A percentile compares a stretch with the other conserved stretches of the same genome.
These are phyloP conservation scores for Paedocypris sp. DNA, from an alignment of 2,113 vertebrate species.

Conservation along the genomic window DNA sequence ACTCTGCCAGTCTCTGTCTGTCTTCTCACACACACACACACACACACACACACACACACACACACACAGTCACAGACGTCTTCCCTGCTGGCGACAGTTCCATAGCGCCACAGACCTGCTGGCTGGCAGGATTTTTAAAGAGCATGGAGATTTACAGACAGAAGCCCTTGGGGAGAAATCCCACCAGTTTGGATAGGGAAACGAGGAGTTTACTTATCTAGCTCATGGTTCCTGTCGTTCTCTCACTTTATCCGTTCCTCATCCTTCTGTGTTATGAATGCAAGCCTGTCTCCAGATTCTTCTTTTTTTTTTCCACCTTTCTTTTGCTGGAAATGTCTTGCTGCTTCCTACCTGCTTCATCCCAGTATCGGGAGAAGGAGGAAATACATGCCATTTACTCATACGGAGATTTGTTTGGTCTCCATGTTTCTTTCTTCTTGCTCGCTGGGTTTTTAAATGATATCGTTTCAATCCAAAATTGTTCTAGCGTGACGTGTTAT, in stretches of 20 bases:
- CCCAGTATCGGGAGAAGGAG: constrained; percentile 12
- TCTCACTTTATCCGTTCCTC: constrained; percentile 34
- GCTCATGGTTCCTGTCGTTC: constrained; percentile 4
- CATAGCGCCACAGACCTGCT: constrained; percentile 80
- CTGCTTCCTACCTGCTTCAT: not conserved
- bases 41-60: not conserved
- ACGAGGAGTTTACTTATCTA: constrained; percentile 57
- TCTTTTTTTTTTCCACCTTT: not conserved
- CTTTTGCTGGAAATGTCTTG: not conserved
- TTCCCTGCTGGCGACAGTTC: constrained; percentile 62
- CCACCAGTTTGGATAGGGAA: constrained; percentile 78
- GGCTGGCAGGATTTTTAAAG: constrained; percentile 97
- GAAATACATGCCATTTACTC: constrained; percentile 22
- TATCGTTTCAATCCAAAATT: too few species aligned
- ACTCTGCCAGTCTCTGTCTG: constrained; percentile 54
- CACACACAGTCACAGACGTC: constrained; percentile 62
- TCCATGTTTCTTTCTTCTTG: constrained; percentile 20
- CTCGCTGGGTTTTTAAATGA: not conserved
- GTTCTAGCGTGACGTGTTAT: too few species aligned
- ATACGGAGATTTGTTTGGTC: constrained; percentile 30
- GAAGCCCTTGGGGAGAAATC: constrained; percentile 72
- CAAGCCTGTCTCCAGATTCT: constrained; percentile 2
- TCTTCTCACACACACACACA: constrained; percentile 32
- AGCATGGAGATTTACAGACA: constrained; percentile 86
- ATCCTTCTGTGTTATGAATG: constrained; percentile 37